These are phyloP conservation scores for Hypotaenidia okinawae DNA, from an alignment of 2,797 vertebrate genomes.

Conservation along the genomic window DNA sequence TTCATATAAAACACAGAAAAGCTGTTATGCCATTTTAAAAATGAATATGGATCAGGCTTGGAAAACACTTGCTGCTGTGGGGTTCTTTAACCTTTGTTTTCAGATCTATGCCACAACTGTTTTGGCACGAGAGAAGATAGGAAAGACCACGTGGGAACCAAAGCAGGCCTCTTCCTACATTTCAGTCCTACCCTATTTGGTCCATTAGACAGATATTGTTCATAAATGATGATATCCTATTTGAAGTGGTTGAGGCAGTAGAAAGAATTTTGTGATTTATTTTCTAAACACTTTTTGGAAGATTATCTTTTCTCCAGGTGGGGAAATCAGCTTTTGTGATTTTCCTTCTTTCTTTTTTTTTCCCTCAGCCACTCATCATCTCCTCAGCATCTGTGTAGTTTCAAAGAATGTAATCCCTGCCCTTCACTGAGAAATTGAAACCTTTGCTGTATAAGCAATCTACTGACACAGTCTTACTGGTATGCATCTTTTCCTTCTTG, in stretches of 20 bases:
- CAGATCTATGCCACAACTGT: neutral
- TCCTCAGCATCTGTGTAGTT: neutral
- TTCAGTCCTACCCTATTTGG: neutral
- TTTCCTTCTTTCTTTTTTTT: neutral
- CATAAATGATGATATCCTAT: neutral
- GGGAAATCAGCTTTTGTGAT: neutral
- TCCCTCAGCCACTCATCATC: neutral
- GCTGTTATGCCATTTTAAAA: neutral
- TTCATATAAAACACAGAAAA: neutral
- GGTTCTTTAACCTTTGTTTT: neutral
- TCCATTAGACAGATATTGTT: neutral
- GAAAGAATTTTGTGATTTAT: neutral
- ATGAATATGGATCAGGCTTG: neutral
- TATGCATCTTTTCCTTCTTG: constrained; percentile 22
- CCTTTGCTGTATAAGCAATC: constrained; percentile 6
- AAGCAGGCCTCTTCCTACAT: neutral
- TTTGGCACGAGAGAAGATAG: neutral
- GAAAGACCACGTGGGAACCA: neutral
- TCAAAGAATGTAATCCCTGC: neutral
- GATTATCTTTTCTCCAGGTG: neutral
- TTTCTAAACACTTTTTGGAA: neutral
- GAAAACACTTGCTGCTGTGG: neutral
- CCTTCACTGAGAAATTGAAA: constrained; percentile 20
- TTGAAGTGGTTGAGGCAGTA: neutral
- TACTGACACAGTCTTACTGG: constrained; percentile 30